A percentile compares a stretch with the other conserved stretches of the same genome.
Conservation (phyloP, 92 coral and sea anemone species). For the Desmophyllum pertusum region DNA sequence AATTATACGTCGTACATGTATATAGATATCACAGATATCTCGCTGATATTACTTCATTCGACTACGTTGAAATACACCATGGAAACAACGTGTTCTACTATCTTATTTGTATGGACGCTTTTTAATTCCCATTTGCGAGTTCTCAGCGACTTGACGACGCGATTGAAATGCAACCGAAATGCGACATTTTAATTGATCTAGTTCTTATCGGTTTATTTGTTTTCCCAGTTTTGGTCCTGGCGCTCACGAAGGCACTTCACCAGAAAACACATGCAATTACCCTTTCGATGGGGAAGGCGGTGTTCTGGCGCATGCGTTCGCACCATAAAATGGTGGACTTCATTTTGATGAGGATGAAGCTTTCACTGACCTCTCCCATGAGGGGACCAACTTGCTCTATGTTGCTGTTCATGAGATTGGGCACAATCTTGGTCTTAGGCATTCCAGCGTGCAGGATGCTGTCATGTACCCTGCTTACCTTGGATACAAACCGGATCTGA, state of each 20-base stretch:
- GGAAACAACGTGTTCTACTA: no score
- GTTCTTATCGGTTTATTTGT: no score
- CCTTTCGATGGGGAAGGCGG: constrained; percentile 34
- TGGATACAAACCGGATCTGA: constrained; percentile 31
- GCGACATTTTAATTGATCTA: no score
- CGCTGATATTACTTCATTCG: no score
- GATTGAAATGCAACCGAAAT: no score
- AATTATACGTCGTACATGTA: no score
- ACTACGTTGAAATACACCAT: no score
- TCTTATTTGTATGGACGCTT: no score
- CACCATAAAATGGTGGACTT: constrained; percentile 33
- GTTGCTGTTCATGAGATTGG: constrained; percentile 54
- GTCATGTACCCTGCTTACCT: constrained; percentile 46
- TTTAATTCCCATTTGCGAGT: no score
- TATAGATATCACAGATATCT: no score
- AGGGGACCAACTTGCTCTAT: constrained; percentile 41
- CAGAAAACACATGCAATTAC: not conserved
- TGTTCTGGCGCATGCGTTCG: constrained; percentile 39
- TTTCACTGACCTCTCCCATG: constrained; percentile 9
- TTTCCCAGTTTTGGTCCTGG: not conserved
- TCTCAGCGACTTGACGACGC: no score
- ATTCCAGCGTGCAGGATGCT: constrained; percentile 14
- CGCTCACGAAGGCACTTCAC: not conserved
- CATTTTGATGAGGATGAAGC: constrained; percentile 52
- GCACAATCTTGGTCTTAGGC: constrained; percentile 43